Evolutionary conservation across 2,797 vertebrate genomes (phyloP).

Genomic region (Pteronotus mesoamericanus): DNA sequence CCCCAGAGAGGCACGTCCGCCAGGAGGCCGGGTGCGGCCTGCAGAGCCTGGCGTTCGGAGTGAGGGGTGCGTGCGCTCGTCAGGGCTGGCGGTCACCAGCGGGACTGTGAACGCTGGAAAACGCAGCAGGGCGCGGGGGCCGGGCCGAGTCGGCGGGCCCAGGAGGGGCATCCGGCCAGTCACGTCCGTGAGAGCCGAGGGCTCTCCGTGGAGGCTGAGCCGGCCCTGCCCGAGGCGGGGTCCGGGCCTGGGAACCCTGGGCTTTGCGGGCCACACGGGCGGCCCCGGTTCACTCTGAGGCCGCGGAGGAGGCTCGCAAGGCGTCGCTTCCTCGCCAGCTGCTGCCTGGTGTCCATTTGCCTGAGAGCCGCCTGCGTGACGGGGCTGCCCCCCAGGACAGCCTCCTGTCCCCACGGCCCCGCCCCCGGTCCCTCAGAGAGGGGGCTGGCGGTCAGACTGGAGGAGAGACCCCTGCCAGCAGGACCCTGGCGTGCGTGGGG

Average conservation of each 20-base stretch:
- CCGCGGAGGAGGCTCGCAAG: neutral
- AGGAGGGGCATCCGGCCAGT: fast-evolving
- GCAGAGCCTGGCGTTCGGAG: neutral
- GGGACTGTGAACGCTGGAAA: neutral
- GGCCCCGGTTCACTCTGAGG: neutral
- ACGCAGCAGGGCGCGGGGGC: too few species aligned
- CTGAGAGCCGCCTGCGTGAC: neutral
- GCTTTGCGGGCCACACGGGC: neutral
- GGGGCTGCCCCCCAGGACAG: neutral
- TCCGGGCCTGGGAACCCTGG: neutral
- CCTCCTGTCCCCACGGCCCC: too few species aligned
- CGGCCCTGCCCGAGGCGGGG: neutral
- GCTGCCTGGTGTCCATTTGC: neutral
- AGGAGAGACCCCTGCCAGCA: neutral
- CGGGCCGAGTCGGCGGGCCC: neutral
- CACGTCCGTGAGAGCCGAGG: fast-evolving
- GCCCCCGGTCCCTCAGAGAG: neutral
- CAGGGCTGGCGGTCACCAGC: too few species aligned
- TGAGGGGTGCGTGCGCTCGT: neutral
- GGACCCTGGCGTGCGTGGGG: too few species aligned
- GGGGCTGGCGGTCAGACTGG: neutral
- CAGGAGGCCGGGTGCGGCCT: too few species aligned
- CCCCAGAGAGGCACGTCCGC: neutral
- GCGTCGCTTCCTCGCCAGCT: fast-evolving
- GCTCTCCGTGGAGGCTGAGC: neutral